Base-by-base conservation (phyloP, 2,113 vertebrate genomes). In the Mastomys coucha region DNA sequence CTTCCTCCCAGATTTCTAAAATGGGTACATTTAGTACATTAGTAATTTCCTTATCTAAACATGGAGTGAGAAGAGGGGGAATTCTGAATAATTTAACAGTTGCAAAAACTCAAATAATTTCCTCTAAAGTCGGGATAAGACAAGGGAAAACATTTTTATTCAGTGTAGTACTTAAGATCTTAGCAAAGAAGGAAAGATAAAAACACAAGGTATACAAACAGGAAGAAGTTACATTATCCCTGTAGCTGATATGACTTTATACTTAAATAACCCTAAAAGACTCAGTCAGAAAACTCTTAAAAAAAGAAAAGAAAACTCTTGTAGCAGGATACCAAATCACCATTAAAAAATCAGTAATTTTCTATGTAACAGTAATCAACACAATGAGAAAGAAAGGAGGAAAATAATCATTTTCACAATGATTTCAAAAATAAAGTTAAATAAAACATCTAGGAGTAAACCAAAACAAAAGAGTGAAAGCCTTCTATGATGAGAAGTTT, bases 41-140 rank as follows among this genome's bases (percentile, higher is more conserved):
- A 88, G 33, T 78, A 67, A 81, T 91, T 82, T 78, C 33, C 90
- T 97, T 87, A 87, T 42, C 81, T 96, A 93, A 89, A 92, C 60
- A 86, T 3, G 63, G 14, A 65, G 7, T 10, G 36, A 28, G 6
- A 88, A 36, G 45, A 10, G 45, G n/a, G 10, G 39, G 17, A n/a
- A 81, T 28, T 86, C 65, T 85, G 16, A 93, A 67, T 36, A 80
- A 42, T 49, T 82, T 67, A 95, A 85, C 28, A 77, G 28, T 60
- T 97, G 45, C 13, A 39, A 75, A 75, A 58, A 58, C 49, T 75
- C 51, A 89, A n/a, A n/a, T 53, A 36, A 73, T 58, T 89, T 42
- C 53, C 24, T 19, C 24, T 75, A 58, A 75, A 42, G 73, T 39
- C 17, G 19, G 36, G n/a, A 2, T 13, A 73, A 53, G 69, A 58